These are phyloP conservation scores for Drosophila melanocephala DNA, from an alignment of 2,888 invertebrate genomes.

Conservation along the genomic window DNA sequence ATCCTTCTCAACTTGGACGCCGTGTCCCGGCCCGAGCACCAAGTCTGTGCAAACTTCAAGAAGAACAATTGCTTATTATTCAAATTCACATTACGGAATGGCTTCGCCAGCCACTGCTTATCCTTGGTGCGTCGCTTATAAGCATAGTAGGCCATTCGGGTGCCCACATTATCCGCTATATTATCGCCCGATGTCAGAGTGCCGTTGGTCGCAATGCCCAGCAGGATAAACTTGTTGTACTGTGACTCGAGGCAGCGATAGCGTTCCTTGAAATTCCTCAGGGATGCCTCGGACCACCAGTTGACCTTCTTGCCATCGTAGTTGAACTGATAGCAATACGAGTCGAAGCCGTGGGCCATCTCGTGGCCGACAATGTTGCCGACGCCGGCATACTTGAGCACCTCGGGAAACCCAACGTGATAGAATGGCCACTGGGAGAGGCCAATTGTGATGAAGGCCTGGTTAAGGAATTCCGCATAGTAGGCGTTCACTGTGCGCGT, in stretches of 20 bases:
- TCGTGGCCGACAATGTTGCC: constrained; percentile 82
- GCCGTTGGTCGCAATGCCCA: constrained; percentile 81
- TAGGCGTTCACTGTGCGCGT: constrained; percentile 82
- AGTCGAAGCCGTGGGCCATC: constrained; percentile 83
- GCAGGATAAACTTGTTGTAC: constrained; percentile 79
- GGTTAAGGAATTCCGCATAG: constrained; percentile 81
- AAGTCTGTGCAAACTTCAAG: constrained; percentile 94
- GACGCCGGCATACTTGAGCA: constrained; percentile 80
- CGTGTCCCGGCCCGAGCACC: constrained; percentile 80
- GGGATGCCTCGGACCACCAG: constrained; percentile 78
- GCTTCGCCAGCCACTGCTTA: constrained; percentile 86
- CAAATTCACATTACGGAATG: constrained; percentile 92
- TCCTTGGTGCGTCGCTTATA: constrained; percentile 87
- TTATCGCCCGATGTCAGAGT: constrained; percentile 89
- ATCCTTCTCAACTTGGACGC: constrained; percentile 87
- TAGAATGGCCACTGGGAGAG: constrained; percentile 82
- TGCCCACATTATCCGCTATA: constrained; percentile 96
- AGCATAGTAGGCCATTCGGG: constrained; percentile 95
- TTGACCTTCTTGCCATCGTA: constrained; percentile 81
- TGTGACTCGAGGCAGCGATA: constrained; percentile 82
- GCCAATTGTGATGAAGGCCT: constrained; percentile 80
- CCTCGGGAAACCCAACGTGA: constrained; percentile 71
- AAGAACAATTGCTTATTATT: constrained; percentile 97
- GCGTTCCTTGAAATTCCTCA: constrained; percentile 82
- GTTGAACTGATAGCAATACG: constrained; percentile 79